Conservation (phyloP, 2,113 vertebrate genomes). For the Psittacara wagleri region DNA sequence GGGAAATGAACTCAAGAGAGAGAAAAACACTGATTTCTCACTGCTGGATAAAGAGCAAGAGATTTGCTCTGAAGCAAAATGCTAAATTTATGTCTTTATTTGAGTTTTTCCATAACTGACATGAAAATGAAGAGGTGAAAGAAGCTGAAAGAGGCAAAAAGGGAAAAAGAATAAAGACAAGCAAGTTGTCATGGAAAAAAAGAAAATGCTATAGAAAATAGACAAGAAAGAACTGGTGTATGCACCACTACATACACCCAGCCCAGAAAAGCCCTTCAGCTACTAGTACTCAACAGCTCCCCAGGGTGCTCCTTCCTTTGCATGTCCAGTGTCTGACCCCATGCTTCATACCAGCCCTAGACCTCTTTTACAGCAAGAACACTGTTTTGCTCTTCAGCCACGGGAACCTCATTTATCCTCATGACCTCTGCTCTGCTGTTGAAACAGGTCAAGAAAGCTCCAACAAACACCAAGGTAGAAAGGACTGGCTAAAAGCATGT, state of each 20-base stretch:
- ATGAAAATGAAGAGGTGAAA: background rate
- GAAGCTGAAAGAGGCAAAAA: background rate
- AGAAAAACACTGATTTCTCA: background rate
- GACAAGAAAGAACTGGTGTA: background rate
- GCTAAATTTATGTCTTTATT: background rate
- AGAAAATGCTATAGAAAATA: background rate
- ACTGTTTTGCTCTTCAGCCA: background rate
- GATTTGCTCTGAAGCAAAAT: background rate
- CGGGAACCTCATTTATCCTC: background rate
- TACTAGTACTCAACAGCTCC: background rate
- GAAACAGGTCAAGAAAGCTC: background rate
- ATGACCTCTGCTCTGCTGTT: background rate
- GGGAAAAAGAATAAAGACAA: background rate
- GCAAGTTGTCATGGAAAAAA: background rate
- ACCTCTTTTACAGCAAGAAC: background rate
- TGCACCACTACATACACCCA: background rate
- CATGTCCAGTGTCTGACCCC: background rate
- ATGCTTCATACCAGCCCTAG: background rate
- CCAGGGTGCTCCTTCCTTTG: background rate
- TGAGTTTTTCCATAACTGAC: background rate
- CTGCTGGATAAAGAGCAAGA: background rate
- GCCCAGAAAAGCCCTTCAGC: background rate
- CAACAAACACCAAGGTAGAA: background rate
- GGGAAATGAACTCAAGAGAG: background rate
- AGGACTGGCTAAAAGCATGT: accelerated